phyloP scores from a whole-genome alignment of 2,113 vertebrate species.

The Tenrec ecaudatus region DNA sequence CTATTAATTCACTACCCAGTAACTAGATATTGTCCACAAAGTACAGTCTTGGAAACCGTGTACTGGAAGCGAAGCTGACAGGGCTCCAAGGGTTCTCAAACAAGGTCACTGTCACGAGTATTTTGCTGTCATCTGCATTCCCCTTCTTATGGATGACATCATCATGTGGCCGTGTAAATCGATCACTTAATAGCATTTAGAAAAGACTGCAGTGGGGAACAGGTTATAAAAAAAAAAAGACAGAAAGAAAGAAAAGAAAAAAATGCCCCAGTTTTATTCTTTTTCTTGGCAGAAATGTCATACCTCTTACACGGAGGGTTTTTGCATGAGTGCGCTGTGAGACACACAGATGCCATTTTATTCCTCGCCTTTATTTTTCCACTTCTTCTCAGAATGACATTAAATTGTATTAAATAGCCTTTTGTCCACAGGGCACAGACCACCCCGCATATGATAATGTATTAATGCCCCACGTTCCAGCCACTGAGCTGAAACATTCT shows the following conservation, averaged over 20 bases:
- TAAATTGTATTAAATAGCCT: constrained; percentile 99
- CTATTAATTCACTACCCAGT: constrained; percentile 94
- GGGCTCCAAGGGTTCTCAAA: constrained; percentile 90
- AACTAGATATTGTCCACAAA: constrained; percentile 92
- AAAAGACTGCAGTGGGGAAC: constrained; percentile 90
- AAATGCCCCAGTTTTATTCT: constrained; percentile 90
- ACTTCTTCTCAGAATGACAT: constrained; percentile 98
- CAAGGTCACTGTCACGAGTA: constrained; percentile 91
- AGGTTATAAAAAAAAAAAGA: constrained; percentile 87
- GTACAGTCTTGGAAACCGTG: constrained; percentile 91
- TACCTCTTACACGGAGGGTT: constrained; percentile 91
- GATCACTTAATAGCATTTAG: constrained; percentile 94
- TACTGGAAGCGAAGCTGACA: constrained; percentile 91
- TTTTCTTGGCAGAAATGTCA: constrained; percentile 92
- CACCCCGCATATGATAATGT: constrained; percentile 99
- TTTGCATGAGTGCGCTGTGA: constrained; percentile 95
- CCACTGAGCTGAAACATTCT: constrained; percentile 97
- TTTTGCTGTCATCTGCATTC: constrained; percentile 92
- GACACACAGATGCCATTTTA: constrained; percentile 98
- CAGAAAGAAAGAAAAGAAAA: constrained; percentile 84
- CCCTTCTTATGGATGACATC: constrained; percentile 93
- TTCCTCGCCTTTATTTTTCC: constrained; percentile 93
- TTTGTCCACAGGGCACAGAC: constrained; percentile 99
- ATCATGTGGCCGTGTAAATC: constrained; percentile 93
- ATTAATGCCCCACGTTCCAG: constrained; percentile 98